Base-by-base conservation (phyloP, 2,888 invertebrate genomes). In the Esperia sulphurella region DNA sequence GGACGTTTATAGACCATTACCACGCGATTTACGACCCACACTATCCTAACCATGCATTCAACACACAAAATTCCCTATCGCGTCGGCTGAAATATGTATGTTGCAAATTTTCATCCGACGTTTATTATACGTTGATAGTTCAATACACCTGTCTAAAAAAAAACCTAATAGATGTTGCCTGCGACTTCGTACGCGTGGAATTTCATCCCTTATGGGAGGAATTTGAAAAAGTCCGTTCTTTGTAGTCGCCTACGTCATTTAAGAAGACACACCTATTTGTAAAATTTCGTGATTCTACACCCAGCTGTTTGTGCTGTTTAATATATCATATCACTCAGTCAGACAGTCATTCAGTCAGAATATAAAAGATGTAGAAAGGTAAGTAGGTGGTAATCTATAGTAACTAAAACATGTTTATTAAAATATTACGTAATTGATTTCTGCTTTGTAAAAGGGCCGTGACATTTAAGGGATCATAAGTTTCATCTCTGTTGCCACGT, bases 1-100 rank as follows among this genome's bases (percentile, higher is more conserved):
- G 60, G 72, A 72, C 69, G 62, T 75, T 78, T 76, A 76, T 79
- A 68, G 75, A 63, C 79, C 71, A 77, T 76, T 75, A 76, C 69
- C 54, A 58, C 55, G 45, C 61, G 72, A 74, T 76, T 75, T 73
- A 75, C 65, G 71, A 67, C 64, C 59, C 60, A 57, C 53, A 55
- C 58, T 61, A 68, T 41, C 12, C 47, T 47, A 30, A 14, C 38
- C 46, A 49, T 39, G 45, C 45, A 45, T 31, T 42, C 45, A 30
- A 37, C 14, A 49, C 45, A n/a, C 8, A 14, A 39, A 14, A 13
- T 14, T 39, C n/a, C 39, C 39, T 14, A 9, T 14, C 39, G 13
- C n/a, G 12, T 10, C 13, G 3, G 1, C n/a, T 39, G 3, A 39
- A 39, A 39, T 39, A 39, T 39, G 9, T 8, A 39, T 14, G n/a